Evolutionary conservation across 1,140 invertebrate species (phyloP).

Genomic region (Drosophila repleta): DNA sequence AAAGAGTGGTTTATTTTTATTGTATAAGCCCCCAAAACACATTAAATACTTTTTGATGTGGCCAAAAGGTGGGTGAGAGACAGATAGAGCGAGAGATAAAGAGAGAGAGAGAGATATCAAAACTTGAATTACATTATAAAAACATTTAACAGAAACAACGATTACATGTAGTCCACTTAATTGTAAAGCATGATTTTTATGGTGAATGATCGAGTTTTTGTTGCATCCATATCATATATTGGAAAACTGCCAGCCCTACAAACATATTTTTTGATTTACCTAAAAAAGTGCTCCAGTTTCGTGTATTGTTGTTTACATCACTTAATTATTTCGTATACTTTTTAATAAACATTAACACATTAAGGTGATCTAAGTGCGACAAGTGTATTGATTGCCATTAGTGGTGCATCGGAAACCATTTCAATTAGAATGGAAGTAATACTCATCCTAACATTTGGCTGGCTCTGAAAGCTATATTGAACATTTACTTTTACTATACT

Average conservation of each 20-base stretch:
- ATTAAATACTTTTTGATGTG: constrained; percentile 12
- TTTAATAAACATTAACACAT: too few relatives aligned
- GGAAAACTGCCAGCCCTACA: background rate
- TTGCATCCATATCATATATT: background rate
- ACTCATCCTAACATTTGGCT: too few relatives aligned
- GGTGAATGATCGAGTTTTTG: background rate
- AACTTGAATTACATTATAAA: background rate
- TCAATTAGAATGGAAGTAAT: too few relatives aligned
- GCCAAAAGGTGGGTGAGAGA: constrained; percentile 14
- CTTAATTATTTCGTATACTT: too few relatives aligned
- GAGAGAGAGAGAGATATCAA: background rate
- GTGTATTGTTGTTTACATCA: too few relatives aligned
- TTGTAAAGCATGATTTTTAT: constrained; percentile 9
- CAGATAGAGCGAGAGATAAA: background rate
- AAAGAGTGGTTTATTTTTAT: background rate
- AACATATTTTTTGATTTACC: background rate
- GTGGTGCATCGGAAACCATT: too few relatives aligned
- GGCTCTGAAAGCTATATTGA: too few relatives aligned
- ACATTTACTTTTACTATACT: too few relatives aligned
- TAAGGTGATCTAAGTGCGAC: too few relatives aligned
- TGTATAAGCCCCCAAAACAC: constrained; percentile 2
- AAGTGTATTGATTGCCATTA: too few relatives aligned
- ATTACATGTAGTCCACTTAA: constrained; percentile 14
- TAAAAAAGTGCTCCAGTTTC: too few relatives aligned
- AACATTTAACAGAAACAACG: constrained; percentile 8